These are phyloP conservation scores for Cosmorhoe ocellata DNA, from an alignment of 2,888 invertebrate genomes.

Conservation along the genomic window DNA sequence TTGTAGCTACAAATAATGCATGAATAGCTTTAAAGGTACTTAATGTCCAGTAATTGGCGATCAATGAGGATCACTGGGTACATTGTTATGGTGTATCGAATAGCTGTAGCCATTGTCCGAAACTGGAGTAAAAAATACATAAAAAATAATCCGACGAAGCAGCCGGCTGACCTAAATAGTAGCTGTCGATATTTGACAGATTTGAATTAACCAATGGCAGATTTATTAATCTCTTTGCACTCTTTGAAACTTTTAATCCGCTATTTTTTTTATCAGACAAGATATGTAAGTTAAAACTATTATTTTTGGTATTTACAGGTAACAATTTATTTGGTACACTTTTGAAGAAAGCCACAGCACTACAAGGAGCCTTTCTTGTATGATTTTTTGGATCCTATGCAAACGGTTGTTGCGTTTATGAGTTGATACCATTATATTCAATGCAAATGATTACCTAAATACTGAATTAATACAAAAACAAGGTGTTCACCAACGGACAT, in stretches of 20 bases:
- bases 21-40: slow-evolving; percentile 80
- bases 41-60: slow-evolving; percentile 83
- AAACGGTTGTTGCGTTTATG: too few species aligned
- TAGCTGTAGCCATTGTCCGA: slow-evolving; percentile 66
- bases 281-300: too few species aligned
- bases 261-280: not conserved
- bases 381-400: too few species aligned
- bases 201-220: slow-evolving; percentile 42
- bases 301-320: too few species aligned
- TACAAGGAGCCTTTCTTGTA: too few species aligned
- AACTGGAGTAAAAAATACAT: slow-evolving; percentile 54
- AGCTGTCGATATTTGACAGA: slow-evolving; percentile 66
- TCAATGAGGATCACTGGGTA: slow-evolving; percentile 82
- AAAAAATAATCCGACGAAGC: slow-evolving; percentile 61
- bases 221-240: slow-evolving; percentile 18
- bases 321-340: too few species aligned
- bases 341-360: too few species aligned
- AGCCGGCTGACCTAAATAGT: slow-evolving; percentile 62
- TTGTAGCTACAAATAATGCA: slow-evolving; percentile 79
- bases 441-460: slow-evolving; percentile 11
- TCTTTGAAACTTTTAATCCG: slow-evolving; percentile 19
- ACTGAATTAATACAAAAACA: slow-evolving; percentile 38
- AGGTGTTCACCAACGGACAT: slow-evolving; percentile 64
- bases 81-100: slow-evolving; percentile 77
- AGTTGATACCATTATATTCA: too few species aligned